phyloP scores from a whole-genome alignment of 2,797 vertebrate genomes.

The Pterois miles region DNA sequence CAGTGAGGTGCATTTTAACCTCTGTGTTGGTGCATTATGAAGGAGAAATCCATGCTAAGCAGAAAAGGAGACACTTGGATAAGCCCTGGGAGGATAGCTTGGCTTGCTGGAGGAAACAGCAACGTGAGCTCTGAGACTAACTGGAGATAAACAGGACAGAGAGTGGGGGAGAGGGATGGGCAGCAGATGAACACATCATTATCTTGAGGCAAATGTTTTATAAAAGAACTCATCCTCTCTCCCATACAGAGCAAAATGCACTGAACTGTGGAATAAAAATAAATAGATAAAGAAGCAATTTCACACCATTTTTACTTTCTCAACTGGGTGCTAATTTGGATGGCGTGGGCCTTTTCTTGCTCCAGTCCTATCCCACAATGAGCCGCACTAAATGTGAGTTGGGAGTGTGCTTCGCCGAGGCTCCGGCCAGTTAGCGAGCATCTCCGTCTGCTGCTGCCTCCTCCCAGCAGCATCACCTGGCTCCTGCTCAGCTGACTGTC shows the following conservation, averaged over 20 bases:
- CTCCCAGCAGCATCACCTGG: constrained; percentile 55
- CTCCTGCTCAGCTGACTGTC: constrained; percentile 54
- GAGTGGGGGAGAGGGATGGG: neutral
- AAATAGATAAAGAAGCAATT: neutral
- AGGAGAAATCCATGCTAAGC: constrained; percentile 44
- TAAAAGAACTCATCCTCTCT: constrained; percentile 15
- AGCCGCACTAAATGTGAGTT: constrained; percentile 27
- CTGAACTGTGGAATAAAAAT: neutral
- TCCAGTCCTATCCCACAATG: neutral
- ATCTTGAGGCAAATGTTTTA: constrained; percentile 32
- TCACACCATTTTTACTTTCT: constrained; percentile 5
- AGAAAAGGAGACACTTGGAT: constrained; percentile 28
- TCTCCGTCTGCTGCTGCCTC: constrained; percentile 56
- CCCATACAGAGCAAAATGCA: neutral
- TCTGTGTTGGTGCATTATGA: constrained; percentile 29
- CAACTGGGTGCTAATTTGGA: constrained; percentile 1
- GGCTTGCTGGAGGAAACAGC: constrained; percentile 26
- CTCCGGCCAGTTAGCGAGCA: neutral
- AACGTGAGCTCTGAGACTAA: constrained; percentile 30
- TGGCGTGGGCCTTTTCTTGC: neutral
- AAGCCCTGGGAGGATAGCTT: constrained; percentile 36
- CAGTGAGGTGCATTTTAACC: constrained; percentile 26
- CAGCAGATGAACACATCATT: constrained; percentile 30
- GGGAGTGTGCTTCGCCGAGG: neutral
- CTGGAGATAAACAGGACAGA: constrained; percentile 32